Percentiles rank a stretch among this genome's conserved stretches.
Conservation (phyloP, 2,113 vertebrate species). For the Elgaria multicarinata region DNA sequence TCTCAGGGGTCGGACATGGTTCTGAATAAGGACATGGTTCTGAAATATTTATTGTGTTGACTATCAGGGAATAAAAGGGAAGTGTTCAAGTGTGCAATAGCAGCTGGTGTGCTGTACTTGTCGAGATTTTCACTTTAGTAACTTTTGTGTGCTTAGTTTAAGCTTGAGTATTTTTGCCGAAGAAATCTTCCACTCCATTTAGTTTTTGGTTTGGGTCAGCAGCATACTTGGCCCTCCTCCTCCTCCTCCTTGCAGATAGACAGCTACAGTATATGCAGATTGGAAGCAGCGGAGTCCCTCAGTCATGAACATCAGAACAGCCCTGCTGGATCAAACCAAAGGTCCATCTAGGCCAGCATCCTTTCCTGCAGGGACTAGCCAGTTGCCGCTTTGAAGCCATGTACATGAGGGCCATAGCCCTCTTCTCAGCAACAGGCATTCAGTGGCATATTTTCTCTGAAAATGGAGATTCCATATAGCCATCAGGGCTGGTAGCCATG, state of each 20-base stretch:
- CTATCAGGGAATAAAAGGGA: constrained; percentile 16
- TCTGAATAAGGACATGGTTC: constrained; percentile 14
- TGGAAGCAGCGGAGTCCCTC: not conserved
- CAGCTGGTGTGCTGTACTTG: not conserved
- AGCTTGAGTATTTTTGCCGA: not conserved
- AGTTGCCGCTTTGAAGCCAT: not conserved
- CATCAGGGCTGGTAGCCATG: no score
- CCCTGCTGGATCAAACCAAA: not conserved
- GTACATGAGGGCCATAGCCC: not conserved
- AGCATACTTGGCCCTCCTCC: not conserved
- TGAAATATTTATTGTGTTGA: constrained; percentile 17
- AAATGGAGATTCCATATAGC: not conserved
- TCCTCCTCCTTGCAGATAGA: not conserved
- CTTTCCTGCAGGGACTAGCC: not conserved
- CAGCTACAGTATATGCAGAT: not conserved
- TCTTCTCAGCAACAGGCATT: not conserved
- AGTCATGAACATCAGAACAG: not conserved
- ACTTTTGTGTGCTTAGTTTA: not conserved
- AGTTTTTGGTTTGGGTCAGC: not conserved
- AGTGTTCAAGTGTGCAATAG: constrained; percentile 34
- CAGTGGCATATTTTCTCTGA: not conserved
- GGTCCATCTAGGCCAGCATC: not conserved
- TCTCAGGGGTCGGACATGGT: constrained; percentile 38
- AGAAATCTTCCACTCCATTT: not conserved
- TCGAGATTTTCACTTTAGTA: not conserved